phyloP scores from a whole-genome alignment of 1,140 invertebrate species.

The Tetragonula clypearis region DNA sequence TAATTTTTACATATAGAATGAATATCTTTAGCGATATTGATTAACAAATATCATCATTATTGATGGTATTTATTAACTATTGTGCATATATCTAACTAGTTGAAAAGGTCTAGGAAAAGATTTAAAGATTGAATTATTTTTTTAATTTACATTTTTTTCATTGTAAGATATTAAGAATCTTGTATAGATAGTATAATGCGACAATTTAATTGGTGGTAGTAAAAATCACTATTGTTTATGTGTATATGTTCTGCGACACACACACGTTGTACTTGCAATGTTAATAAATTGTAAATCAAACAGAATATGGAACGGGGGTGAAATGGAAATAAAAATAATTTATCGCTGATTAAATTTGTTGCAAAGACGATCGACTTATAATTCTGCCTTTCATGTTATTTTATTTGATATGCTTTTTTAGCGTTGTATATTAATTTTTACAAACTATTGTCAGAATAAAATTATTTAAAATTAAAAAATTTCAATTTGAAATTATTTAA shows the following conservation, averaged over 20 bases:
- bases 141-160: constrained; percentile 40
- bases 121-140: constrained; percentile 31
- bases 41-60: not conserved
- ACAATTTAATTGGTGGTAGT: constrained; percentile 13
- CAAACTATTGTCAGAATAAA: no score
- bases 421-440: not conserved
- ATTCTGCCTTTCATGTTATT: not conserved
- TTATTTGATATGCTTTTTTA: not conserved
- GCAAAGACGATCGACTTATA: not conserved
- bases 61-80: not conserved
- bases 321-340: constrained; percentile 21
- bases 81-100: not conserved
- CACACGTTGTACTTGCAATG: constrained; percentile 14
- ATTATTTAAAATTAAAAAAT: no score
- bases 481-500: no score
- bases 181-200: not conserved
- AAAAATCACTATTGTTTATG: not conserved
- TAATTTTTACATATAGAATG: not conserved
- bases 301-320: not conserved
- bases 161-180: constrained; percentile 14
- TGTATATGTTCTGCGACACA: not conserved
- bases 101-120: constrained; percentile 26
- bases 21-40: not conserved
- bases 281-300: constrained; percentile 33
- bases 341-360: constrained; percentile 4